A percentile compares a stretch with the other conserved stretches of the same genome.
phyloP scores from a whole-genome alignment of 2,797 vertebrate species.

The Enteromius paludinosus region DNA sequence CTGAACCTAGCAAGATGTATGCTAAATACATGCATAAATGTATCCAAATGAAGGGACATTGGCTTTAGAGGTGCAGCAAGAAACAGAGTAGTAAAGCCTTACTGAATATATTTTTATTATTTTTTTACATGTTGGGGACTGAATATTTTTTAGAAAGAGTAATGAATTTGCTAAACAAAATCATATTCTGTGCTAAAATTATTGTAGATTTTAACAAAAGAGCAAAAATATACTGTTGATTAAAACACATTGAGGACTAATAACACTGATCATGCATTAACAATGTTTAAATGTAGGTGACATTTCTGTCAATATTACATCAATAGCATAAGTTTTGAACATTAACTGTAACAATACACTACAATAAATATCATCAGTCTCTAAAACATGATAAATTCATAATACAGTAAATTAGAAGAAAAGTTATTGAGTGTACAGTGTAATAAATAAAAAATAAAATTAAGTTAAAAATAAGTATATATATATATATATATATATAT shows the following conservation, averaged over 20 bases:
- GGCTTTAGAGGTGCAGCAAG: background rate
- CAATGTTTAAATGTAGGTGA: background rate
- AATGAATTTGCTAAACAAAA: background rate
- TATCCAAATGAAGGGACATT: background rate
- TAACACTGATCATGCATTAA: background rate
- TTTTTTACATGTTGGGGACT: background rate
- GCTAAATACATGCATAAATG: conserved; percentile 50
- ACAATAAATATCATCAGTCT: background rate
- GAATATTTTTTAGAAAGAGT: background rate
- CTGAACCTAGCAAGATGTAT: conserved; percentile 51
- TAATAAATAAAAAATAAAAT: background rate
- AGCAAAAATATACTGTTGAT: background rate
- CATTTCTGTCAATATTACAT: background rate
- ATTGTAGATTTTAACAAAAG: background rate
- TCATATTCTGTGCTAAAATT: background rate
- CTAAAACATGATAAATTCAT: background rate
- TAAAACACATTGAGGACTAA: background rate
- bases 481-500: no score
- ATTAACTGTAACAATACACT: background rate
- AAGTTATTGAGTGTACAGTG: background rate
- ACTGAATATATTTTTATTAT: background rate
- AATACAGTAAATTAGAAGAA: background rate
- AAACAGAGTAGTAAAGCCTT: background rate
- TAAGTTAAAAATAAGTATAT: no score
- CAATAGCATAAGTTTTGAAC: background rate